Percentiles rank a stretch among this genome's conserved stretches.
These are phyloP conservation scores for Laticauda laticaudata DNA, from an alignment of 2,113 vertebrate genomes.

Conservation along the genomic window DNA sequence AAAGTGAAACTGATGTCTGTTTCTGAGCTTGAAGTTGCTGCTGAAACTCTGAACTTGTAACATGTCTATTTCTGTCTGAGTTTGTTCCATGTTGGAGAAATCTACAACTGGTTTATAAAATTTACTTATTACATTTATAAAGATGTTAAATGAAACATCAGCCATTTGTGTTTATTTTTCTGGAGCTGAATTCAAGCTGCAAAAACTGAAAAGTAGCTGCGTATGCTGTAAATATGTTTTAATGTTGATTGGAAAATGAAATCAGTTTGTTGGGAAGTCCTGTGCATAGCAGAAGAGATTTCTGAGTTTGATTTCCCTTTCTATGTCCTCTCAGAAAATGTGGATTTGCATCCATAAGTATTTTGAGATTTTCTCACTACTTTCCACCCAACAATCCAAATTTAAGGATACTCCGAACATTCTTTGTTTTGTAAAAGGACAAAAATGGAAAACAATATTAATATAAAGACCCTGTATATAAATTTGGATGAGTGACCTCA, in stretches of 20 bases:
- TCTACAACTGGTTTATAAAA: too few species aligned
- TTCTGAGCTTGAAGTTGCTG: too few species aligned
- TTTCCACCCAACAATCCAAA: neutral
- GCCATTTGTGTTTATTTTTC: too few species aligned
- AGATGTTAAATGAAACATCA: too few species aligned
- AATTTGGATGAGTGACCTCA: conserved; percentile 15
- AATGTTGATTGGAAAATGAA: neutral
- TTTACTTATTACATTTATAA: too few species aligned
- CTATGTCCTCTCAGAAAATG: neutral
- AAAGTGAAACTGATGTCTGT: too few species aligned
- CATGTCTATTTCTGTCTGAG: too few species aligned
- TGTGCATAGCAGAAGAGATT: neutral
- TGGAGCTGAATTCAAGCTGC: too few species aligned
- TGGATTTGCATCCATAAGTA: neutral
- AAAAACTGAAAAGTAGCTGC: too few species aligned
- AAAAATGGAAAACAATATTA: neutral
- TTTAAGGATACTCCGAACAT: neutral
- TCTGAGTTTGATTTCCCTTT: neutral
- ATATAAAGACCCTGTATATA: neutral
- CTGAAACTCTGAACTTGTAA: too few species aligned
- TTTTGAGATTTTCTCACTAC: neutral
- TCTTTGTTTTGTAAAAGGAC: conserved; percentile 29
- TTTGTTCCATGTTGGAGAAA: too few species aligned
- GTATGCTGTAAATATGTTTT: neutral
- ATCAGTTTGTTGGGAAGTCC: neutral